phyloP scores from a whole-genome alignment of 2,888 invertebrate species.

The Tricholauxania praeusta region DNA sequence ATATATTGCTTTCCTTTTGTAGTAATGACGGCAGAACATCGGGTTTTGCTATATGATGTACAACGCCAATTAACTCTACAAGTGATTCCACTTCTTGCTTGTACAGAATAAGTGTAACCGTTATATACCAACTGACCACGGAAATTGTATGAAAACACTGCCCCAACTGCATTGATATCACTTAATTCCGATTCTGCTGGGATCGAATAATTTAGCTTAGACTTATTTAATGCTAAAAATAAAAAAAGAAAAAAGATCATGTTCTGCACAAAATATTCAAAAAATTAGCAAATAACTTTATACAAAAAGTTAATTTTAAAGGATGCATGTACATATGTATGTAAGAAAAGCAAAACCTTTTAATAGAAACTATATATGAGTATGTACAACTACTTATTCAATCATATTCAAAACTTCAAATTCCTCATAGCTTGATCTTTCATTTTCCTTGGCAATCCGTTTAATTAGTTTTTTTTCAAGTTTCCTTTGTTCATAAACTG shows the following conservation, averaged over 20 bases:
- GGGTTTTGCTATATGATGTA: conserved; percentile 54
- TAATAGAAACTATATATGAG: neutral
- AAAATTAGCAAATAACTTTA: too few relatives aligned
- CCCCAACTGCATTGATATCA: neutral
- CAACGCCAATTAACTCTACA: conserved; percentile 64
- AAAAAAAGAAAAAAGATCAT: neutral
- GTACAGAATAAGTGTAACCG: conserved; percentile 57
- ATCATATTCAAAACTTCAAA: conserved; percentile 5
- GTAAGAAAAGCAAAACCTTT: neutral
- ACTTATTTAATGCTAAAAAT: neutral
- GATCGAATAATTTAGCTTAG: too few relatives aligned
- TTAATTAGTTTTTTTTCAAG: conserved; percentile 41
- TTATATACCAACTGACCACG: conserved; percentile 63
- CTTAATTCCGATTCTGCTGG: too few relatives aligned
- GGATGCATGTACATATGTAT: too few relatives aligned
- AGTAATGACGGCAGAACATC: conserved; percentile 59
- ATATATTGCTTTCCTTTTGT: conserved; percentile 59
- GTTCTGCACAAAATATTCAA: too few relatives aligned
- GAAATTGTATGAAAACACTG: conserved; percentile 58
- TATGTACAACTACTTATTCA: conserved; percentile 9
- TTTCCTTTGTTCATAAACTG: conserved; percentile 55
- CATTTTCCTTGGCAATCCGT: neutral
- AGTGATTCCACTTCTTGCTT: conserved; percentile 52
- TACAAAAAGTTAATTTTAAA: too few relatives aligned
- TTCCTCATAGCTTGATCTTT: conserved; percentile 8